Evolutionary conservation across 1,140 invertebrate species (phyloP), one percentile per base, ranked within the genome.

Genomic region (Drosophila tristis): DNA sequence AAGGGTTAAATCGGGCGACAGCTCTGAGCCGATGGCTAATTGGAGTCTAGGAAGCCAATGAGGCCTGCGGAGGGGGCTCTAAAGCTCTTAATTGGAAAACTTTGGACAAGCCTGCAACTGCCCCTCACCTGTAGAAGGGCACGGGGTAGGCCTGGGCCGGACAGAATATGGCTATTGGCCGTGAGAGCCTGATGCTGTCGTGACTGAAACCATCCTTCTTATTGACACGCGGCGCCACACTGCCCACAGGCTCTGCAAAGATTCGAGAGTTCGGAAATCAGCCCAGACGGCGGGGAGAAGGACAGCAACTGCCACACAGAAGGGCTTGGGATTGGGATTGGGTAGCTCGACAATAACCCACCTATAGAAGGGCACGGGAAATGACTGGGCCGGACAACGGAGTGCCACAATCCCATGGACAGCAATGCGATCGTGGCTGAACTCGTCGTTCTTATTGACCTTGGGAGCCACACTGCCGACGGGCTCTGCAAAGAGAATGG

Each of bases 181-280:
- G 92, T 51, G 95, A 91, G 58, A 94, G 92, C 16, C 92, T 60
- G 47, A 90, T 92, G 26, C 58, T 61, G 44, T 55, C 78, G 35
- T 63, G 62, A 8, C 87, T 74, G 5, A 90, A 74, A 43, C 81
- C 93, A 87, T 95, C 95, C 62, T 94, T 95, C 51, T 94, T 94
- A 60, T 95, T 95, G 84, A 97, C 94, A 92, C 95, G 95, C 43
- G 96, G 96, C 45, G 94, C 94, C 71, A 96, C 96, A 73, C 95
- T 95, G 87, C 95, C 95, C 74, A 97, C 94, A 20, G 96, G 96
- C 90, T 97, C 96, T 97, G 92, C 29, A 48, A 78, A 6, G 54
- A 49, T 49, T 57, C 0, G 23, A n/a, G 4, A 31, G 7, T n/a
- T 44, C 16, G 25, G 15, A 3, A 31, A 8, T 9, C 2, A 16